Evolutionary conservation across 2,888 invertebrate genomes (phyloP).

Genomic region (Yponomeuta plumbellus): DNA sequence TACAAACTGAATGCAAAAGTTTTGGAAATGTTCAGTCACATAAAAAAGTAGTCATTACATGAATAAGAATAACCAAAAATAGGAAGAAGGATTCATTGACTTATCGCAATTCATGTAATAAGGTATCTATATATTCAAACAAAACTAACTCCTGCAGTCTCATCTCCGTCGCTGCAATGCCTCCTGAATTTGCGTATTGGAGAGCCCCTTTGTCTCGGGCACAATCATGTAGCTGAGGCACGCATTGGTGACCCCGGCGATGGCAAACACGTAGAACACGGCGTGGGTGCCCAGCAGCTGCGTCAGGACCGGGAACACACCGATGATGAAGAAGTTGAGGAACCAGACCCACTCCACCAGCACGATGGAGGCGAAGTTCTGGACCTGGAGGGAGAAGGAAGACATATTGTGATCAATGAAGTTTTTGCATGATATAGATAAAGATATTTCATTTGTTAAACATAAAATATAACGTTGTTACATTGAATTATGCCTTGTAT

Average conservation of each 20-base stretch:
- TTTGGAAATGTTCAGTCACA: no score
- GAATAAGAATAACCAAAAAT: no score
- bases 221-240: slow-evolving; percentile 45
- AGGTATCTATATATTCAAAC: background rate
- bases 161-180: slow-evolving; percentile 22
- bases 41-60: no score
- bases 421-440: no score
- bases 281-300: slow-evolving; percentile 47
- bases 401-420: slow-evolving; percentile 13
- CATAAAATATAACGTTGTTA: no score
- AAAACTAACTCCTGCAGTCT: background rate
- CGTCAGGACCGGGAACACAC: slow-evolving; percentile 51
- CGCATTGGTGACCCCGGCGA: slow-evolving; percentile 38
- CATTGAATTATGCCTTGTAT: no score
- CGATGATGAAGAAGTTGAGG: slow-evolving; percentile 58
- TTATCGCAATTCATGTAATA: background rate
- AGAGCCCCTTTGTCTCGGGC: slow-evolving; percentile 70
- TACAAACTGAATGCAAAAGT: no score
- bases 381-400: slow-evolving; percentile 38
- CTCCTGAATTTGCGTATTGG: slow-evolving; percentile 54
- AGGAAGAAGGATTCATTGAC: no score
- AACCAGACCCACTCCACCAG: slow-evolving; percentile 62
- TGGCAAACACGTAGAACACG: slow-evolving; percentile 55
- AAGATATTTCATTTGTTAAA: no score
- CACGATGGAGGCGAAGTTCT: slow-evolving; percentile 56